Evolutionary conservation across 2,797 vertebrate species (phyloP).

Genomic region (Tiaroga cobitis): DNA sequence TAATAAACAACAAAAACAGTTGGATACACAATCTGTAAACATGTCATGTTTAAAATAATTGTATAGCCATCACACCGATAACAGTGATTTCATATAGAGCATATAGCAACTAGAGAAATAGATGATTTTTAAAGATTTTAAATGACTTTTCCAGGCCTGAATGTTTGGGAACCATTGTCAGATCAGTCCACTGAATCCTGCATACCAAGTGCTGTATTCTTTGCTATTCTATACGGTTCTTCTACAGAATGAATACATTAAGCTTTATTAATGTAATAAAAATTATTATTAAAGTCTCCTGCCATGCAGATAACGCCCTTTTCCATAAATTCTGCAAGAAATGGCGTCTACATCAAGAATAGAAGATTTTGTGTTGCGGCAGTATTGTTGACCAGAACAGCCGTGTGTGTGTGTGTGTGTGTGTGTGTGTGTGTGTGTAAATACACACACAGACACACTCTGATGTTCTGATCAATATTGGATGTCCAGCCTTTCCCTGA

Average conservation of each 20-base stretch:
- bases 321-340: not conserved
- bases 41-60: no score
- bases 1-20: not conserved
- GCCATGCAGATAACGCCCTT: not conserved
- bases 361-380: not conserved
- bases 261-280: not conserved
- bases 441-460: not conserved
- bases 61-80: not conserved
- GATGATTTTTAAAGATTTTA: not conserved
- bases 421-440: slow-evolving; percentile 61
- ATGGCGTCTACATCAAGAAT: not conserved
- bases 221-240: not conserved
- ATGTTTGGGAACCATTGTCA: not conserved
- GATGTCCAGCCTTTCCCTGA: slow-evolving; percentile 23
- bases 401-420: slow-evolving; percentile 62
- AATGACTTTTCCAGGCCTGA: not conserved
- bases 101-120: not conserved
- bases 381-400: not conserved
- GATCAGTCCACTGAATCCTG: not conserved
- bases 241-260: not conserved
- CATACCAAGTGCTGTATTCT: not conserved
- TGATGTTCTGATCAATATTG: slow-evolving; percentile 41
- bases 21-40: not conserved
- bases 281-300: not conserved
- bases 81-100: not conserved